Evolutionary conservation across 2,888 invertebrate genomes (phyloP).

Genomic region (Nomada goodeniana): DNA sequence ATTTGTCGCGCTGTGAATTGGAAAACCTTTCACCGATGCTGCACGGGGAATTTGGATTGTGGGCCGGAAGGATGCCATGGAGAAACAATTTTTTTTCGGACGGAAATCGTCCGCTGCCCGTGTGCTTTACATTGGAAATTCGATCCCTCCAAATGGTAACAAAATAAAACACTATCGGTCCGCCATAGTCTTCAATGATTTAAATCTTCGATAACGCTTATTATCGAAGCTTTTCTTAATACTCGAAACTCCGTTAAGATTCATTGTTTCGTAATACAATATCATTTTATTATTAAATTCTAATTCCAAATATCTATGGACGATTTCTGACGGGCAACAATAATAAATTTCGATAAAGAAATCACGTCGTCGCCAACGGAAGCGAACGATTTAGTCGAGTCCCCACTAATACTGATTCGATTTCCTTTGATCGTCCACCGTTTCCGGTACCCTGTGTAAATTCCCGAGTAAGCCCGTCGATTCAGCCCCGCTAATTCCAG

Average conservation of each 20-base stretch:
- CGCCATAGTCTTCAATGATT: too few relatives aligned
- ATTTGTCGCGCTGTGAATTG: neutral
- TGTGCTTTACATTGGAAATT: conserved; percentile 30
- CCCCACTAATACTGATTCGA: conserved; percentile 43
- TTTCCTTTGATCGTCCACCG: conserved; percentile 61
- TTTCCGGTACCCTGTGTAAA: conserved; percentile 56
- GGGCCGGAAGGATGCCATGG: conserved; percentile 67
- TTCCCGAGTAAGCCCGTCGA: conserved; percentile 38
- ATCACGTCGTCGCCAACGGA: conserved; percentile 5
- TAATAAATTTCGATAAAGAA: neutral
- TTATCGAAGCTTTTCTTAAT: too few relatives aligned
- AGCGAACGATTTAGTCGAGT: conserved; percentile 22
- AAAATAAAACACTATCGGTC: conserved; percentile 20
- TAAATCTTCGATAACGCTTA: too few relatives aligned
- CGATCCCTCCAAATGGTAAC: neutral
- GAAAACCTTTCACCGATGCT: conserved; percentile 31
- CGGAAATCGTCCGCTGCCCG: neutral
- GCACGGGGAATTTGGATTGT: conserved; percentile 69
- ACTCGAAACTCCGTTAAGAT: neutral
- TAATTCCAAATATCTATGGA: neutral
- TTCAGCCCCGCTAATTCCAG: conserved; percentile 47
- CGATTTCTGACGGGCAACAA: neutral
- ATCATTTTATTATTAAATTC: neutral
- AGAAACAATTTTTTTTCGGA: conserved; percentile 13
- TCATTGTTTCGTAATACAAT: neutral